Conservation (phyloP, 2,888 invertebrate genomes). For the Synergus japonicus region DNA sequence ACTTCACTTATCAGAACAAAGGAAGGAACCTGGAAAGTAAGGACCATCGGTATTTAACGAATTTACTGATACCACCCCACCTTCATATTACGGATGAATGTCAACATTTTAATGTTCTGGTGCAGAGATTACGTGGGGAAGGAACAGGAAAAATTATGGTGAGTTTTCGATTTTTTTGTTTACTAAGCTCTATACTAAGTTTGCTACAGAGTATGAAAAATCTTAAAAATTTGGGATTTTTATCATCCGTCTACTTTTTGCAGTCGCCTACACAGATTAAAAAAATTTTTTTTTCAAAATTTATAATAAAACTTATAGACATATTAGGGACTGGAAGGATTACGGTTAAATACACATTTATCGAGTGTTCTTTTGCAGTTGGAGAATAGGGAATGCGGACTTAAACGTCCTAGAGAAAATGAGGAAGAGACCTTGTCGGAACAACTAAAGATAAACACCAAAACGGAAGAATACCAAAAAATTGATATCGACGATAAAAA, state of each 20-base stretch:
- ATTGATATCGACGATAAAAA: slow-evolving; percentile 64
- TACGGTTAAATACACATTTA: not conserved
- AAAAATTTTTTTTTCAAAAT: no score
- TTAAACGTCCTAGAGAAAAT: not conserved
- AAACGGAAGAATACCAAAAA: slow-evolving; percentile 59
- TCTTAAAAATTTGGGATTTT: not conserved
- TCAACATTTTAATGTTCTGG: slow-evolving; percentile 79
- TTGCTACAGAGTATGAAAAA: not conserved
- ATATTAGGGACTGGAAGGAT: no score
- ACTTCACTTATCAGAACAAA: slow-evolving; percentile 78
- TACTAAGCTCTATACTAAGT: slow-evolving; percentile 9
- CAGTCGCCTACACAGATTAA: no score
- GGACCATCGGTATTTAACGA: slow-evolving; percentile 61
- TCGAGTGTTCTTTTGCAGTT: slow-evolving; percentile 6
- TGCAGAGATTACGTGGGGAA: slow-evolving; percentile 75
- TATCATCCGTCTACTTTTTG: no score
- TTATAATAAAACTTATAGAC: no score
- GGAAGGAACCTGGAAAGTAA: slow-evolving; percentile 77
- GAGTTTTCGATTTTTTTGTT: slow-evolving; percentile 38
- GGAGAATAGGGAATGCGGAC: not conserved
- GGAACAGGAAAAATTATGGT: slow-evolving; percentile 52
- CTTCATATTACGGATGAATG: slow-evolving; percentile 80
- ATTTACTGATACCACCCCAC: slow-evolving; percentile 72
- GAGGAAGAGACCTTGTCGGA: not conserved
- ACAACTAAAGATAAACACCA: slow-evolving; percentile 2